Percentiles rank a stretch among this genome's conserved stretches.
Evolutionary conservation across 2,888 invertebrate genomes (phyloP).

Genomic region (Hymenopus coronatus): DNA sequence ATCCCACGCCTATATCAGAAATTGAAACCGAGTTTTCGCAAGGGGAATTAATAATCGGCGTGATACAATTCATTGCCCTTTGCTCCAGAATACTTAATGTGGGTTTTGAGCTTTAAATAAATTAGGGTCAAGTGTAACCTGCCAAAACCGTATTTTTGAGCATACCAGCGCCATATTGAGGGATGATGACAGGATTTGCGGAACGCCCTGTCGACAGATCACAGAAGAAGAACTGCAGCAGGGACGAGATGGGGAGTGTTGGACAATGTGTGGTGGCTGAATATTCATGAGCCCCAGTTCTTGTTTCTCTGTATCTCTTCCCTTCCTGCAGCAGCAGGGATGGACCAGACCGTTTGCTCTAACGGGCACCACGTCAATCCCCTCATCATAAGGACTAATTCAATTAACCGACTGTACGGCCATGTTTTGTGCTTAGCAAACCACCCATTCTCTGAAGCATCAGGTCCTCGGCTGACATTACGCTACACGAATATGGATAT

Average conservation of each 20-base stretch:
- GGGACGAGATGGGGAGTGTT: not conserved
- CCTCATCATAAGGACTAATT: not conserved
- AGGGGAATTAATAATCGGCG: too few species aligned
- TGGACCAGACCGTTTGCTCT: not conserved
- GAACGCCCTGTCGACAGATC: not conserved
- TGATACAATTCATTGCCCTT: too few species aligned
- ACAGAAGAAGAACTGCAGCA: not conserved
- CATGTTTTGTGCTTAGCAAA: not conserved
- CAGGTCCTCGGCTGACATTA: not conserved
- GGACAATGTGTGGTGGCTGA: not conserved
- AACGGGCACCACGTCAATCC: not conserved
- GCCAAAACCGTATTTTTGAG: too few species aligned
- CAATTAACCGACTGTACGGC: not conserved
- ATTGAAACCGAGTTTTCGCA: too few species aligned
- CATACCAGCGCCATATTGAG: too few species aligned
- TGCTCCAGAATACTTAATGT: too few species aligned
- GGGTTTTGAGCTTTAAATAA: too few species aligned
- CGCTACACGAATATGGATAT: not conserved
- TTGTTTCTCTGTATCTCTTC: not conserved
- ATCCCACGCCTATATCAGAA: too few species aligned
- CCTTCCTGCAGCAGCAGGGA: not conserved
- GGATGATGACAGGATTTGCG: not conserved
- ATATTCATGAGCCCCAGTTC: slow-evolving; percentile 6
- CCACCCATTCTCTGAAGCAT: not conserved
- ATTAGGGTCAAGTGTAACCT: too few species aligned